Evolutionary conservation across 2,888 invertebrate genomes (phyloP), one percentile per base, ranked within the genome.

Genomic region (Epiblema foenella): DNA sequence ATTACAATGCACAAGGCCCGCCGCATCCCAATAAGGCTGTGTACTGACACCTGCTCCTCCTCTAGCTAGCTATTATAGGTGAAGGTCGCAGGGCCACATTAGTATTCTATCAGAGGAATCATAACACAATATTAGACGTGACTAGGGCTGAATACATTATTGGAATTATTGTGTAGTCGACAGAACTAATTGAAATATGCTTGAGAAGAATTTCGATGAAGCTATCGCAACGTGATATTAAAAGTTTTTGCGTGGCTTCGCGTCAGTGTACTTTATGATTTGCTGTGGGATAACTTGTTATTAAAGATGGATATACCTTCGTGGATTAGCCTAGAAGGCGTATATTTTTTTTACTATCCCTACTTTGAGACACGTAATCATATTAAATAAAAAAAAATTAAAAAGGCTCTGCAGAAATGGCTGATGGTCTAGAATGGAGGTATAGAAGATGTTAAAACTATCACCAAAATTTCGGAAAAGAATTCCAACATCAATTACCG

Each of bases 21-120:
- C 60, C 37, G 56, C 71, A 67, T 67, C 71, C 62, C 66, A 66
- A 62, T 67, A 71, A 51, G 70, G 67, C 33, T 42, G 15, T 29
- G 33, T 46, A 81, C 83, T 83, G 83, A 84, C 86, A 78, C 78
- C 77, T 75, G 73, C 54, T 67, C 69, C 63, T 57, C 77, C 69
- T 24, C 24, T 24, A 24, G 24, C 2, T 24, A 80, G n/a, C 79
- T 78, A 77, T 81, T 77, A 78, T 79, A 79, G 87, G 88, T 87
- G 82, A 85, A 88, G 88, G 88, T 78, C 83, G 76, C 69, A 68
- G 73, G 74, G 72, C 73, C 72, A 60, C 58, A 73, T 78, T 75
- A 70, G 75, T 74, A 74, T 74, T 76, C 75, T 65, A 67, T 60
- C 57, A 15, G 66, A 67, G 62, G 51, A 67, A 67, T 62, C 71